Conservation (phyloP, 2,888 invertebrate genomes). For the Margaritifera margaritifera region DNA sequence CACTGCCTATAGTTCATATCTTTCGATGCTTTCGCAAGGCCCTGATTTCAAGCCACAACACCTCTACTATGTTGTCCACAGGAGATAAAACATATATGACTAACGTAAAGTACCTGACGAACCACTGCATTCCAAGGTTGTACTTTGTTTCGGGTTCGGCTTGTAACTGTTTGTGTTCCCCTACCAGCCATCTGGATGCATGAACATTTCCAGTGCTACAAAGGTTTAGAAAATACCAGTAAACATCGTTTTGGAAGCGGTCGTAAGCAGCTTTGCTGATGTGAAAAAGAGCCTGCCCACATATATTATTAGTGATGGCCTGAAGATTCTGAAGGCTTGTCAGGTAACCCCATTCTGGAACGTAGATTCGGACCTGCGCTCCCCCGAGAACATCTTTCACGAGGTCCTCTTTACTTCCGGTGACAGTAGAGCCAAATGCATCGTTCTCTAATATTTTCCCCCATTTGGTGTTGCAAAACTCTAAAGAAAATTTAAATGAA, state of each 20-base stretch:
- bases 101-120: slow-evolving; percentile 16
- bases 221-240: slow-evolving; percentile 39
- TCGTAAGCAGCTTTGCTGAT: slow-evolving; percentile 34
- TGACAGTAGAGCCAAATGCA: slow-evolving; percentile 36
- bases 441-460: slow-evolving; percentile 38
- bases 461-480: slow-evolving; percentile 47
- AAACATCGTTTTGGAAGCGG: slow-evolving; percentile 34
- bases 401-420: slow-evolving; percentile 40
- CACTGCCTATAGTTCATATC: too few relatives aligned
- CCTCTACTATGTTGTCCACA: too few relatives aligned
- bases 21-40: too few relatives aligned
- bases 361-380: slow-evolving; percentile 40
- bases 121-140: slow-evolving; percentile 37
- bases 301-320: slow-evolving; percentile 37
- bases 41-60: too few relatives aligned
- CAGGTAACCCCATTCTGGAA: slow-evolving; percentile 42
- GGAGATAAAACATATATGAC: too few relatives aligned
- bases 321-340: slow-evolving; percentile 40
- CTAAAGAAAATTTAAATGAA: slow-evolving; percentile 13
- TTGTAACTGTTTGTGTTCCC: slow-evolving; percentile 34
- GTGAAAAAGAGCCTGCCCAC: slow-evolving; percentile 38
- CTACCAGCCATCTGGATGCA: slow-evolving; percentile 37
- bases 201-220: slow-evolving; percentile 38
- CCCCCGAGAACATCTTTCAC: slow-evolving; percentile 34
- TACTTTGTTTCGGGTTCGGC: slow-evolving; percentile 16